These are phyloP conservation scores for Promerops cafer DNA, from an alignment of 2,113 vertebrate genomes.

Conservation along the genomic window DNA sequence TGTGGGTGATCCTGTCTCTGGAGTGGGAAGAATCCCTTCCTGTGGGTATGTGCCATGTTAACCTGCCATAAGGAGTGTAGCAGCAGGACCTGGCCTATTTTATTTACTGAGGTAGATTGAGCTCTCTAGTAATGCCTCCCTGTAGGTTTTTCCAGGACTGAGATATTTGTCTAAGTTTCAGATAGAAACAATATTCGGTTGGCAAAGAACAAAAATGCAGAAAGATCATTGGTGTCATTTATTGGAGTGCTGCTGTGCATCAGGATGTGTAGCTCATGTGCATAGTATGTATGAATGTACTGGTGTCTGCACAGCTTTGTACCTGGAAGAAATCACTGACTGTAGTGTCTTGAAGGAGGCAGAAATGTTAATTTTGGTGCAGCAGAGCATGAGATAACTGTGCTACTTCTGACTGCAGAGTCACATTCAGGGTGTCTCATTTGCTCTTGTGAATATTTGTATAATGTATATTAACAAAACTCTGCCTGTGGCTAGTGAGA, in stretches of 20 bases:
- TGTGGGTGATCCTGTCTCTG: background rate
- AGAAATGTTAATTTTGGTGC: background rate
- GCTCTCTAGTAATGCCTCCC: background rate
- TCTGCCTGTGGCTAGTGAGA: background rate
- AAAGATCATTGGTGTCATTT: background rate
- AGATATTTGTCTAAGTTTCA: background rate
- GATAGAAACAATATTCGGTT: background rate
- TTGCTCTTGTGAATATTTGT: background rate
- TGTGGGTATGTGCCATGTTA: background rate
- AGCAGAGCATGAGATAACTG: background rate
- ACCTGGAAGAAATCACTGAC: background rate
- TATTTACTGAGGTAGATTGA: background rate
- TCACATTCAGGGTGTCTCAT: background rate
- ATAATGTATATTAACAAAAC: background rate
- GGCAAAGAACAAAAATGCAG: background rate
- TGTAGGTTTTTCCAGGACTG: background rate
- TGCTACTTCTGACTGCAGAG: background rate
- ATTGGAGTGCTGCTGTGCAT: accelerated
- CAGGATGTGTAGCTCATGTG: background rate
- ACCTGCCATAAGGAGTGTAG: background rate
- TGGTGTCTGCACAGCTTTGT: background rate
- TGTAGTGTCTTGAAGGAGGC: background rate
- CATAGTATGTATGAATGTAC: accelerated
- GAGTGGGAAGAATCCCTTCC: background rate
- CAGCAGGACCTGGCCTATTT: background rate